phyloP scores from a whole-genome alignment of 2,113 vertebrate species.

The Tachuris rubrigastra region DNA sequence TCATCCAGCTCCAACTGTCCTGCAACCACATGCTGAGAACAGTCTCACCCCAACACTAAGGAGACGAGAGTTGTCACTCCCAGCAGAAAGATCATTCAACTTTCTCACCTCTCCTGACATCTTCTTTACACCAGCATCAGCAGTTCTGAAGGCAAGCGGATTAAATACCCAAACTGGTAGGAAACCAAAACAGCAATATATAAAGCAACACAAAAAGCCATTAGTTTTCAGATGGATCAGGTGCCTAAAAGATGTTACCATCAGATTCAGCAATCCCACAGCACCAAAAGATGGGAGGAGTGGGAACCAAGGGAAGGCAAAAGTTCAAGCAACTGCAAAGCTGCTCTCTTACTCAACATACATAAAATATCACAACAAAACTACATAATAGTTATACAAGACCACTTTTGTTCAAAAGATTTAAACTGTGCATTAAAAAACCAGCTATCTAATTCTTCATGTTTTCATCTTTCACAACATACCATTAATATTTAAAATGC shows the following conservation, averaged over 20 bases:
- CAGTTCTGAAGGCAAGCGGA: background rate
- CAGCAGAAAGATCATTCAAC: background rate
- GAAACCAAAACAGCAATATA: background rate
- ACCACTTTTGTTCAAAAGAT: background rate
- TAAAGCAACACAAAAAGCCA: background rate
- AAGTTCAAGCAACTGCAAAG: background rate
- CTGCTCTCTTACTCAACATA: background rate
- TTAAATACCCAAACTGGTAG: background rate
- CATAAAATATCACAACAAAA: background rate
- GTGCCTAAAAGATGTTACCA: background rate
- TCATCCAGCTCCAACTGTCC: background rate
- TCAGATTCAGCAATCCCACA: background rate
- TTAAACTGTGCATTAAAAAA: background rate
- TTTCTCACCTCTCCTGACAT: background rate
- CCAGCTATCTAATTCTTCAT: background rate
- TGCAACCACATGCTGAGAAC: background rate
- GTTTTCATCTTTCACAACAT: background rate
- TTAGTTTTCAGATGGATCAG: background rate
- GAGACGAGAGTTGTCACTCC: background rate
- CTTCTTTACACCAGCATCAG: background rate
- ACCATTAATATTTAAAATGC: background rate
- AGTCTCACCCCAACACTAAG: background rate
- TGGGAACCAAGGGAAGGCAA: background rate
- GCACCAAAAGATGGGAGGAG: background rate
- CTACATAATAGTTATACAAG: background rate